Evolutionary conservation across 2,888 invertebrate species (phyloP).

Genomic region (Laothoe populi): DNA sequence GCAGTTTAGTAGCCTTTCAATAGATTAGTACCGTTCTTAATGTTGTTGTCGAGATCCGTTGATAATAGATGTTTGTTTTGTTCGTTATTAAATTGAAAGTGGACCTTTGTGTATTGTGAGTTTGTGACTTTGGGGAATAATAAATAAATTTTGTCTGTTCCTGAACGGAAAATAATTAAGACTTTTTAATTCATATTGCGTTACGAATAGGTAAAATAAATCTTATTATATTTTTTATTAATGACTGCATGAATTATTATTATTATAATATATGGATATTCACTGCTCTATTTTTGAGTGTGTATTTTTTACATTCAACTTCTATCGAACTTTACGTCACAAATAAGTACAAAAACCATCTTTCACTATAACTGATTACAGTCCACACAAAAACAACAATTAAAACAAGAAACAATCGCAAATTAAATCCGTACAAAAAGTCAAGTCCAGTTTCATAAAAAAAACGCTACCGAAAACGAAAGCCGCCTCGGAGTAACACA

Average conservation of each 20-base stretch:
- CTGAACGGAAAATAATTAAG: no score
- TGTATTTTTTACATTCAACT: no score
- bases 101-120: not conserved
- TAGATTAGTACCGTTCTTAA: constrained; percentile 38
- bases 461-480: constrained; percentile 76
- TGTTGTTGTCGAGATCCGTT: constrained; percentile 16
- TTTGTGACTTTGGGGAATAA: not conserved
- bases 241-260: no score
- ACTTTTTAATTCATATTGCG: no score
- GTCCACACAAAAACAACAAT: not conserved
- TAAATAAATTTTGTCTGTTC: no score
- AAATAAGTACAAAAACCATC: not conserved
- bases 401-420: constrained; percentile 20
- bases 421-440: constrained; percentile 41
- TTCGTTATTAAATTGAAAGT: not conserved
- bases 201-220: no score
- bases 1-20: constrained; percentile 64
- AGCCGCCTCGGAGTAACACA: constrained; percentile 69
- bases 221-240: no score
- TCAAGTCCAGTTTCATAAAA: constrained; percentile 29
- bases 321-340: not conserved
- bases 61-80: constrained; percentile 18
- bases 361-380: not conserved
- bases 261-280: no score
- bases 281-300: not conserved